A percentile compares a stretch with the other conserved stretches of the same genome.
These are phyloP conservation scores for Gymnogyps californianus DNA, from an alignment of 2,113 vertebrate species.

Conservation along the genomic window DNA sequence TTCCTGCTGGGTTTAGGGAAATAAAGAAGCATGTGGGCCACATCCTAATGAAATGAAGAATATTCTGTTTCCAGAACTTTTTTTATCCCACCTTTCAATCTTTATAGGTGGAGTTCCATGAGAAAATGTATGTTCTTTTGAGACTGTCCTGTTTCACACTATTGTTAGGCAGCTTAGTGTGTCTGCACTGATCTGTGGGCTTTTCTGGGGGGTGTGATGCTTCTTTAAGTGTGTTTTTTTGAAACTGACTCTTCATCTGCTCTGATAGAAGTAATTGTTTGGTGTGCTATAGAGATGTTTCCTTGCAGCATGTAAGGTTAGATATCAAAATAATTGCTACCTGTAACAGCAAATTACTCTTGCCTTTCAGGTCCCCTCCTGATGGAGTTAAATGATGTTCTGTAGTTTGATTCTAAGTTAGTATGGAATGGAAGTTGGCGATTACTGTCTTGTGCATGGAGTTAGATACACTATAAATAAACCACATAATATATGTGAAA, in stretches of 20 bases:
- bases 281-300: not conserved
- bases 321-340: not conserved
- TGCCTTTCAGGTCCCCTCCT: not conserved
- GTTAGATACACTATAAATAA: not conserved
- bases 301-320: not conserved
- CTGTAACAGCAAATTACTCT: not conserved
- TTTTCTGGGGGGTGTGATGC: not conserved
- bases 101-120: not conserved
- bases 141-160: not conserved
- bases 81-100: not conserved
- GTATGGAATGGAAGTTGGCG: not conserved
- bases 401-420: not conserved
- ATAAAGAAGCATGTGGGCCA: not conserved
- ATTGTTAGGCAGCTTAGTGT: not conserved
- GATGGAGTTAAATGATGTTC: not conserved
- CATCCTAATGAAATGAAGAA: not conserved
- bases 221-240: not conserved
- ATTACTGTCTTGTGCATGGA: not conserved
- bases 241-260: not conserved
- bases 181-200: accelerated
- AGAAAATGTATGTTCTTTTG: not conserved
- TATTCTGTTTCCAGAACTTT: not conserved
- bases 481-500: not conserved
- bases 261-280: not conserved
- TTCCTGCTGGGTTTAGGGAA: not conserved